Evolutionary conservation across 2,888 invertebrate genomes (phyloP).

Genomic region (Ceriagrion tenellum): DNA sequence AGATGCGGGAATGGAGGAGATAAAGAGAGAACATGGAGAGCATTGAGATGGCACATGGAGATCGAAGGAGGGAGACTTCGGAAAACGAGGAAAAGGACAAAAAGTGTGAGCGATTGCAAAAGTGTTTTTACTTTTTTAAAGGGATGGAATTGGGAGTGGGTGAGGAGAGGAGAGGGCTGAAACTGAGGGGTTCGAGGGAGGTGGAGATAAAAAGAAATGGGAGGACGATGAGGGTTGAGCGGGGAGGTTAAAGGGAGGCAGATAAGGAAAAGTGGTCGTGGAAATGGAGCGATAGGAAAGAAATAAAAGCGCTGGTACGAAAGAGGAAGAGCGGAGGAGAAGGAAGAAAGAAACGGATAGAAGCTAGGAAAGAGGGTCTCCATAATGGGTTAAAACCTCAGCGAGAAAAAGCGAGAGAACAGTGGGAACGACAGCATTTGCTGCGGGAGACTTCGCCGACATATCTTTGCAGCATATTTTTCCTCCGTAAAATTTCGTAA

Average conservation of each 20-base stretch:
- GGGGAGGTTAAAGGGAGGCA: background rate
- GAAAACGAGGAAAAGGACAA: conserved; percentile 27
- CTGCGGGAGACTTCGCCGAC: background rate
- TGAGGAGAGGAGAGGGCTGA: background rate
- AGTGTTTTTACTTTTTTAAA: background rate
- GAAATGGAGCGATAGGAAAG: background rate
- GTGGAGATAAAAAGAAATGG: background rate
- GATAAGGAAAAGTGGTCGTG: conserved; percentile 8
- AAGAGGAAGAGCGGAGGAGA: background rate
- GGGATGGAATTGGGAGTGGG: background rate
- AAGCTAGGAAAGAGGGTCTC: background rate
- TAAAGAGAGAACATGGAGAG: background rate
- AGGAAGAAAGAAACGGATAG: background rate
- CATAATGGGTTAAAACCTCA: background rate
- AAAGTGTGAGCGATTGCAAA: conserved; percentile 15
- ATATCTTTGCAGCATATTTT: too few species aligned
- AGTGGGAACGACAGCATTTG: background rate
- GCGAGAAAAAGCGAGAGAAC: background rate
- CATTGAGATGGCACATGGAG: background rate
- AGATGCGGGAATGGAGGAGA: background rate
- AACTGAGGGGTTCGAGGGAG: background rate
- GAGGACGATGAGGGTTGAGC: background rate
- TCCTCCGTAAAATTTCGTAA: too few species aligned
- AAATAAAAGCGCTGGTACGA: too few species aligned
- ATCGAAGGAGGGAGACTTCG: background rate